Conservation (phyloP, 2,888 invertebrate genomes). For the Geotrupes spiniger region DNA sequence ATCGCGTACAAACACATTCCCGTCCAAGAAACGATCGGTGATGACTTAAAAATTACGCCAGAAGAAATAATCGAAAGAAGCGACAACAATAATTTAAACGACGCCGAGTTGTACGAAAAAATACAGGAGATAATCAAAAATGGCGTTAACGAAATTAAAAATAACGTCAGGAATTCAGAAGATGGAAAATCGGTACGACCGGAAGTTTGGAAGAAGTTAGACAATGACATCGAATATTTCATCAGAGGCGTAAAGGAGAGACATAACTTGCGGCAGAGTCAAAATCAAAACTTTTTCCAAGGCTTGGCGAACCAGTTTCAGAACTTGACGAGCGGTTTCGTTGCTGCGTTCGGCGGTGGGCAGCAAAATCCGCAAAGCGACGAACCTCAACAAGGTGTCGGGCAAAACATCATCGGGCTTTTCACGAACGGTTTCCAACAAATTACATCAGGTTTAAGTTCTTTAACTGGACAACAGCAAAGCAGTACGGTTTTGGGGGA, state of each 20-base stretch:
- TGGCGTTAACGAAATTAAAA: constrained; percentile 23
- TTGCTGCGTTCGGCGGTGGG: constrained; percentile 15
- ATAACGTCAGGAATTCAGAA: constrained; percentile 18
- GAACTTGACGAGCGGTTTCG: constrained; percentile 23
- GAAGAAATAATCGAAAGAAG: neutral
- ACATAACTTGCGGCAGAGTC: constrained; percentile 17
- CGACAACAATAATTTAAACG: neutral
- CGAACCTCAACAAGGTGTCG: constrained; percentile 14
- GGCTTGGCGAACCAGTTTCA: constrained; percentile 23
- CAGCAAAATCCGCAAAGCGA: constrained; percentile 15
- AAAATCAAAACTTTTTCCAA: constrained; percentile 18
- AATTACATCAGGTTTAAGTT: constrained; percentile 13
- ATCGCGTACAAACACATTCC: no score
- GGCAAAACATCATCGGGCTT: constrained; percentile 23
- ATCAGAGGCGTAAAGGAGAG: constrained; percentile 19
- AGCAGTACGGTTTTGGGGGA: constrained; percentile 14
- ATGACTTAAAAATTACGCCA: constrained; percentile 8
- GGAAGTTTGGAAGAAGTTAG: constrained; percentile 25
- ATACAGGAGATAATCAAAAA: constrained; percentile 22
- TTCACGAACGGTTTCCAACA: constrained; percentile 21
- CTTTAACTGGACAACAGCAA: constrained; percentile 6
- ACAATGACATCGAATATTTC: constrained; percentile 21
- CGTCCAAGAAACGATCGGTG: neutral
- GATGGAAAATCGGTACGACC: constrained; percentile 5
- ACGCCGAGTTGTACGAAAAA: constrained; percentile 15